Conservation (phyloP, 1,140 invertebrate species). For the Asbolus verrucosus region DNA sequence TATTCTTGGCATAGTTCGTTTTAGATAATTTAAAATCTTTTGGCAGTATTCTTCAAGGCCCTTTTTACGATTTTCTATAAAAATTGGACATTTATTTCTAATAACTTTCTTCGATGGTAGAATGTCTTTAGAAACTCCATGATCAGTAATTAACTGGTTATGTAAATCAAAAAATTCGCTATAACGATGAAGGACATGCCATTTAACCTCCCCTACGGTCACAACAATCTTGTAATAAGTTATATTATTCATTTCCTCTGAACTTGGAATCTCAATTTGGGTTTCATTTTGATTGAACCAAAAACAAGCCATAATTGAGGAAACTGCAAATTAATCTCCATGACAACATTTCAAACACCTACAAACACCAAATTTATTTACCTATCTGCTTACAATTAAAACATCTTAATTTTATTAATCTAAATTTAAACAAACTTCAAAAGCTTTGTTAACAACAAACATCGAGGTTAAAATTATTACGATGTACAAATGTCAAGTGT, state of each 20-base stretch:
- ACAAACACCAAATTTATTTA: no score
- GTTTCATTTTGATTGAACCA: slow-evolving; percentile 71
- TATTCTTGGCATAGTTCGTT: slow-evolving; percentile 78
- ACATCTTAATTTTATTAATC: background rate
- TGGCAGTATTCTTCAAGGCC: slow-evolving; percentile 86
- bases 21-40: slow-evolving; percentile 79
- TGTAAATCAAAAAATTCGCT: slow-evolving; percentile 91
- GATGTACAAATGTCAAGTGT: background rate
- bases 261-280: slow-evolving; percentile 71
- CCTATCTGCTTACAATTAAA: background rate
- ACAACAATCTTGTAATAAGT: slow-evolving; percentile 78
- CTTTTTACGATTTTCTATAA: slow-evolving; percentile 85
- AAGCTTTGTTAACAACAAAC: no score
- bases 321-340: slow-evolving; percentile 4
- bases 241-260: slow-evolving; percentile 69
- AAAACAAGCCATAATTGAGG: slow-evolving; percentile 72
- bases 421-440: no score
- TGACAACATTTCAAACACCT: background rate
- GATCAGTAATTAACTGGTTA: slow-evolving; percentile 81
- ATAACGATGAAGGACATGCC: slow-evolving; percentile 88
- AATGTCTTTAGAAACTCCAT: slow-evolving; percentile 84
- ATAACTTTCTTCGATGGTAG: slow-evolving; percentile 91
- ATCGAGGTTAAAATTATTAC: background rate
- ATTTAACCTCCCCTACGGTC: slow-evolving; percentile 76
- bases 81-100: slow-evolving; percentile 75